Percentiles rank a stretch among this genome's conserved stretches.
Evolutionary conservation across 2,888 invertebrate genomes (phyloP).

Genomic region (Baccha elongata): DNA sequence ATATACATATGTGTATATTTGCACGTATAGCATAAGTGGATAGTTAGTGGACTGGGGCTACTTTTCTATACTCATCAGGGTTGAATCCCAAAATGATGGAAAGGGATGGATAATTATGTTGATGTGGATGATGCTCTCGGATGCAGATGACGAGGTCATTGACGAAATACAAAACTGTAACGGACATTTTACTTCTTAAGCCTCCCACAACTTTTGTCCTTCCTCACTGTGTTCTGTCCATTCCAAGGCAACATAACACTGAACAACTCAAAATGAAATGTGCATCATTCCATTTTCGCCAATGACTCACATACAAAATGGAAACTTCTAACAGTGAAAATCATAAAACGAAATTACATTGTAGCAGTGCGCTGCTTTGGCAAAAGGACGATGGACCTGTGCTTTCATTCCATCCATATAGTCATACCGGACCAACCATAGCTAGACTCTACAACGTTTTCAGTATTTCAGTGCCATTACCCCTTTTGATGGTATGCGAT

Average conservation of each 20-base stretch:
- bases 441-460: constrained; percentile 51
- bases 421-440: constrained; percentile 13
- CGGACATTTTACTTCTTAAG: constrained; percentile 15
- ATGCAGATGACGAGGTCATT: constrained; percentile 65
- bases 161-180: constrained; percentile 51
- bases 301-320: constrained; percentile 62
- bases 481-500: constrained; percentile 36
- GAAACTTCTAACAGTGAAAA: constrained; percentile 68
- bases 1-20: constrained; percentile 1
- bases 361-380: constrained; percentile 31
- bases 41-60: constrained; percentile 8
- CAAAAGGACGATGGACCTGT: not conserved
- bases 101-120: constrained; percentile 35
- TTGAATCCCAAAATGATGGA: constrained; percentile 18
- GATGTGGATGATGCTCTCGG: constrained; percentile 40
- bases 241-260: not conserved
- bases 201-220: not conserved
- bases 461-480: constrained; percentile 26
- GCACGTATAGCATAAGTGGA: no score
- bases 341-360: constrained; percentile 71
- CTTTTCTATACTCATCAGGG: constrained; percentile 8
- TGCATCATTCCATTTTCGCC: constrained; percentile 31
- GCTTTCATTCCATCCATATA: constrained; percentile 16
- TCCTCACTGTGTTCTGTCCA: not conserved
- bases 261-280: constrained; percentile 67